Percentiles rank a stretch among this genome's conserved stretches.
These are phyloP conservation scores for Crypturellus tataupa DNA, from an alignment of 2,797 vertebrate genomes.

Conservation along the genomic window DNA sequence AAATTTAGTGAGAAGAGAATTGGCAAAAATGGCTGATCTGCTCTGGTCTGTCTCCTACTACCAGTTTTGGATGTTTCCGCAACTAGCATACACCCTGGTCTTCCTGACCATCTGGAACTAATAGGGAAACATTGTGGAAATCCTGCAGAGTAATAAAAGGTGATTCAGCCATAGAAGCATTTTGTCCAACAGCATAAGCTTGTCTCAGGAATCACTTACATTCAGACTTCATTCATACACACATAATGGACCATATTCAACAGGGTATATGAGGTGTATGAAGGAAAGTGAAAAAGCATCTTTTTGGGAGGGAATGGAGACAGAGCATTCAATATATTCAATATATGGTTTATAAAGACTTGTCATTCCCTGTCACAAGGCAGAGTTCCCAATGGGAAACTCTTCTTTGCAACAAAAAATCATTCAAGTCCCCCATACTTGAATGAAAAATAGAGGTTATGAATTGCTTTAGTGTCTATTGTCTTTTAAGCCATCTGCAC, in stretches of 20 bases:
- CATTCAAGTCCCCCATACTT: neutral
- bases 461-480: neutral
- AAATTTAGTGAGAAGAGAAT: neutral
- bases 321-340: neutral
- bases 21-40: neutral
- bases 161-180: neutral
- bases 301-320: neutral
- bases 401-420: neutral
- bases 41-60: neutral
- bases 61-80: slow-evolving; percentile 4
- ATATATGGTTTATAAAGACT: neutral
- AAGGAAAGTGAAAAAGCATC: neutral
- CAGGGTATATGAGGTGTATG: neutral
- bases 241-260: neutral
- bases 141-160: slow-evolving; percentile 23
- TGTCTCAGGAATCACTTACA: slow-evolving; percentile 5
- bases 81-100: neutral
- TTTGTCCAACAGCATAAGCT: neutral
- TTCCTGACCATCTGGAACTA: slow-evolving; percentile 25
- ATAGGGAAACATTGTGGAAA: slow-evolving; percentile 23
- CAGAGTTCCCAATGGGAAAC: neutral
- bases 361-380: neutral
- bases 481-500: neutral
- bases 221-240: neutral
- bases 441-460: neutral